Evolutionary conservation across 2,113 vertebrate genomes (phyloP), one percentile per base, ranked within the genome.

Genomic region (Thryonomys swinderianus): DNA sequence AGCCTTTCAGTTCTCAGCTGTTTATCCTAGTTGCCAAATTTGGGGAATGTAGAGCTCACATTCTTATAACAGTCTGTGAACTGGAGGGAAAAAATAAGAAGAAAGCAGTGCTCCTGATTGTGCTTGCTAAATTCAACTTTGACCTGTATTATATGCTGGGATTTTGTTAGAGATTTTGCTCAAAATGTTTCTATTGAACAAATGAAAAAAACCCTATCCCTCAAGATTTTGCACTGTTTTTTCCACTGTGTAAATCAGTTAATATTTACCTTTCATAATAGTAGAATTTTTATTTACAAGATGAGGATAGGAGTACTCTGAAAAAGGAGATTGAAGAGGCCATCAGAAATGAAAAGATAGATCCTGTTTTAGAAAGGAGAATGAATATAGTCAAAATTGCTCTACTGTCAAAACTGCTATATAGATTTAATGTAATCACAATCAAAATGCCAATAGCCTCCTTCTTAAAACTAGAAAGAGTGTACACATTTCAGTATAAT

Each of bases 91-190:
- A 76, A 59, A 87, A 69, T 13, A 55, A 51, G 57, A 53, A 51
- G 55, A 94, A 57, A 13, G 18, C 34, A 66, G 1, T 2, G 34
- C 37, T 67, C 23, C 20, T 40, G 51, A 59, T 27, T n/a, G 30
- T 4, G 1, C 27, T 23, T 53, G 18, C 16, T 20, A 30, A n/a
- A 7, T 66, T 91, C 37, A 42, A 51, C n/a, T 69, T 37, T 80
- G 34, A 74, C n/a, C 13, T 69, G 51, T 64, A 6, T 69, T n/a
- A n/a, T 4, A 34, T 69, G 51, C 23, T 69, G n/a, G 40, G 18
- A 53, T 92, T 92, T 90, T 69, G 57, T 86, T 69, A 74, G 53
- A 34, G 40, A 80, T 94, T 95, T 74, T 32, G 8, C 37, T 80
- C 30, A 55, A 62, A 90, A 67, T 0, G 1, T 55, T 73, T 69